phyloP scores from a whole-genome alignment of 2,888 invertebrate species.

The Xestia sexstrigata region DNA sequence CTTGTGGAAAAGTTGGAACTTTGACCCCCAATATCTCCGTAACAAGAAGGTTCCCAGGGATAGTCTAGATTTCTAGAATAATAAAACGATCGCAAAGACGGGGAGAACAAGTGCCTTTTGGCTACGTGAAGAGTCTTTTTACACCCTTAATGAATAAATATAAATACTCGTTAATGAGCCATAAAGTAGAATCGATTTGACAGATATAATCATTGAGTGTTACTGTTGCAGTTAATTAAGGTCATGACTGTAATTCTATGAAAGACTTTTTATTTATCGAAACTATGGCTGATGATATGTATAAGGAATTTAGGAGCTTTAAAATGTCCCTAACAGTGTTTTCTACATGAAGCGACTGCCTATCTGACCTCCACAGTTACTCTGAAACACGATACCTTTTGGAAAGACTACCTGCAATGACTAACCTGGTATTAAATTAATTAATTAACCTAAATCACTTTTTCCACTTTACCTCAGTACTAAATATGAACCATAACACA shows the following conservation, averaged over 20 bases:
- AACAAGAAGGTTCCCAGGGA: too few species aligned
- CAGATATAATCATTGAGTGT: not conserved
- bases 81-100: too few species aligned
- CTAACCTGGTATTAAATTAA: not conserved
- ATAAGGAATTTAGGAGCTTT: not conserved
- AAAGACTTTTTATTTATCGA: not conserved
- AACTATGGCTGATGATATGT: not conserved
- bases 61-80: too few species aligned
- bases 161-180: slow-evolving; percentile 10
- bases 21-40: too few species aligned
- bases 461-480: slow-evolving; percentile 11
- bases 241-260: not conserved
- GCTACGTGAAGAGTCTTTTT: too few species aligned
- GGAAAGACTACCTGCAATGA: not conserved
- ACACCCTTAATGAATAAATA: too few species aligned
- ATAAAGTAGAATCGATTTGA: slow-evolving; percentile 14
- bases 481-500: slow-evolving; percentile 59
- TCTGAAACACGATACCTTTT: not conserved
- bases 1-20: too few species aligned
- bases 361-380: not conserved
- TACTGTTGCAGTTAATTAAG: not conserved
- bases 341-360: not conserved
- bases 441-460: slow-evolving; percentile 12
- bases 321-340: not conserved
- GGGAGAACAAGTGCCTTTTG: too few species aligned